Evolutionary conservation across 2,888 invertebrate species (phyloP).

Genomic region (Idaea dimidiata): DNA sequence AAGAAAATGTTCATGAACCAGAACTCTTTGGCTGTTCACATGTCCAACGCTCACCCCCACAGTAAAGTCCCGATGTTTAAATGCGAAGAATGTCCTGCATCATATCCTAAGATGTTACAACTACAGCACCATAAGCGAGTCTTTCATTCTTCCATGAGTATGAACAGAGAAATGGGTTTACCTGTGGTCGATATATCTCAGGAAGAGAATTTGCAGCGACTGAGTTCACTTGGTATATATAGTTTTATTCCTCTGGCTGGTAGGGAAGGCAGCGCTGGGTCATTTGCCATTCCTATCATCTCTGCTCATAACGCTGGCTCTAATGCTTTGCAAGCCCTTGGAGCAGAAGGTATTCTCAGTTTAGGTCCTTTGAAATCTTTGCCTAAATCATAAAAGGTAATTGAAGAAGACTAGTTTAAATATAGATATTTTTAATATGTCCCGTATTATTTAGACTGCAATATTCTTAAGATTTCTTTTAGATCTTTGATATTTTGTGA

Average conservation of each 20-base stretch:
- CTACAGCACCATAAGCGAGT: slow-evolving; percentile 81
- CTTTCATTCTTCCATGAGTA: slow-evolving; percentile 70
- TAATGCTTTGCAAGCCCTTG: slow-evolving; percentile 82
- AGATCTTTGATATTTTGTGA: slow-evolving; percentile 1
- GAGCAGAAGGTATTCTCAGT: slow-evolving; percentile 85
- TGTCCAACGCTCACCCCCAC: slow-evolving; percentile 65
- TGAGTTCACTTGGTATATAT: slow-evolving; percentile 85
- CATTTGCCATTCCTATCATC: slow-evolving; percentile 86
- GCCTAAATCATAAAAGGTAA: slow-evolving; percentile 57
- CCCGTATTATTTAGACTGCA: not conserved
- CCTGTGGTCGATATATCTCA: slow-evolving; percentile 87
- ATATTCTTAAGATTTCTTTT: not conserved
- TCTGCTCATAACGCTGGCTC: slow-evolving; percentile 83
- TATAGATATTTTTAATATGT: too few relatives aligned
- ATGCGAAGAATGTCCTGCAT: slow-evolving; percentile 87
- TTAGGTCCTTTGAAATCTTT: slow-evolving; percentile 85
- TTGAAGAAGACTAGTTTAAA: too few relatives aligned
- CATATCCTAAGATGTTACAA: slow-evolving; percentile 86
- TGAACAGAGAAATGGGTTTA: slow-evolving; percentile 83
- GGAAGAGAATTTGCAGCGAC: slow-evolving; percentile 82
- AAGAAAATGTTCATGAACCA: slow-evolving; percentile 72
- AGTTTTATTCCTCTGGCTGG: slow-evolving; percentile 88
- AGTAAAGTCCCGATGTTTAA: slow-evolving; percentile 72
- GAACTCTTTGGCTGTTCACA: slow-evolving; percentile 60
- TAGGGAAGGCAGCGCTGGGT: slow-evolving; percentile 81